phyloP scores from a whole-genome alignment of 2,113 vertebrate genomes.

The Hemicordylus capensis region DNA sequence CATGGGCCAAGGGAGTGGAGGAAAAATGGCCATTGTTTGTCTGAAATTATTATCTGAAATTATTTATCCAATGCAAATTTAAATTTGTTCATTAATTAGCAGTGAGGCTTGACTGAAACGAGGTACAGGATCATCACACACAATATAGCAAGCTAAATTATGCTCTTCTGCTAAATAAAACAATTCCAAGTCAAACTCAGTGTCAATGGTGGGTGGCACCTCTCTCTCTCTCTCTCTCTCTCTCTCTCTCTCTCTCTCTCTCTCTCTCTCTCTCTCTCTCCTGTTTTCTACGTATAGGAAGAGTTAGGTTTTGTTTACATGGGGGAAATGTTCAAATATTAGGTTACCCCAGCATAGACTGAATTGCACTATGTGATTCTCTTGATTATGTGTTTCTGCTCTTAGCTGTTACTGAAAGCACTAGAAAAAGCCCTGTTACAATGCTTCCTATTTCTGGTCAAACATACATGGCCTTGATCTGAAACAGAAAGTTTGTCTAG shows the following conservation, averaged over 20 bases:
- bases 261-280: too few relatives aligned
- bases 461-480: conserved; percentile 24
- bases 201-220: too few relatives aligned
- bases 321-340: background rate
- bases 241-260: too few relatives aligned
- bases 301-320: background rate
- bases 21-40: background rate
- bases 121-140: background rate
- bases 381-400: background rate
- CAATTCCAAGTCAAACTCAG: background rate
- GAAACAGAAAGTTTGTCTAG: conserved; percentile 36
- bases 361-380: background rate
- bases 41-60: background rate
- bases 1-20: background rate
- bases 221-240: too few relatives aligned
- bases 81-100: background rate
- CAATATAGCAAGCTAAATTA: too few relatives aligned
- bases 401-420: background rate
- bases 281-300: background rate
- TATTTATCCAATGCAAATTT: background rate
- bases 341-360: background rate
- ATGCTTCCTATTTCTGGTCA: background rate
- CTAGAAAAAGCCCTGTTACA: background rate
- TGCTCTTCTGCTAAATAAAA: background rate
- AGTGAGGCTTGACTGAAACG: background rate